Evolutionary conservation across 2,797 vertebrate genomes (phyloP), one percentile per base, ranked within the genome.

Genomic region (Pangasius krempfi): DNA sequence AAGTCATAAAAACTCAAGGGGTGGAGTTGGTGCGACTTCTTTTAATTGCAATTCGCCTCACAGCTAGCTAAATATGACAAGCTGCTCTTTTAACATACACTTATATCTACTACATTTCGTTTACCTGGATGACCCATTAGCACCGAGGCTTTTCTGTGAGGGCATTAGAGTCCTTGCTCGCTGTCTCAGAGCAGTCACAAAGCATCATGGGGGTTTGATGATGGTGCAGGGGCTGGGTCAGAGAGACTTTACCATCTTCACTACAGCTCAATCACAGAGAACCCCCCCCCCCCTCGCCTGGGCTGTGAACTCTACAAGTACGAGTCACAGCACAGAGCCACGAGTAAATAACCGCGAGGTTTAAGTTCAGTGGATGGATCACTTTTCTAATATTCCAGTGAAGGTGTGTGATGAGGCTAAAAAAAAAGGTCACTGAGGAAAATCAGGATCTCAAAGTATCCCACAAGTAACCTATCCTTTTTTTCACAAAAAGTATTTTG

Each of bases 131-230:
- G 22, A 25, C 56, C 18, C 18, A 4, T 44, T 82, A n/a, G 16
- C 86, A 50, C 70, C 37, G 13, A 64, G 66, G 18, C 18, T 47
- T 40, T 84, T 80, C 33, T 47, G 22, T 5, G 25, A 78, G 37
- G 52, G 18, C 40, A 40, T 27, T 40, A 52, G 58, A 78, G 47
- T n/a, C 72, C 40, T 50, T 56, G 86, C 54, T 70, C 82, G 22
- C 12, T 25, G 83, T 56, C 85, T 84, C 5, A 10, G 50, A 87
- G 66, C 9, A 78, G 88, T 90, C 88, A 89, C 56, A 85, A 33
- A 88, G 20, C 89, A 91, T 90, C 86, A 90, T 72, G 58, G 90
- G 75, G 89, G 72, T 87, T 89, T 88, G 58, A 52, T 50, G 81
- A 80, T 30, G 56, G 80, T 84, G 22, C 33, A 75, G 86, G 54